phyloP scores from a whole-genome alignment of 1,140 invertebrate species.

The Plectrocnemia conspersa region DNA sequence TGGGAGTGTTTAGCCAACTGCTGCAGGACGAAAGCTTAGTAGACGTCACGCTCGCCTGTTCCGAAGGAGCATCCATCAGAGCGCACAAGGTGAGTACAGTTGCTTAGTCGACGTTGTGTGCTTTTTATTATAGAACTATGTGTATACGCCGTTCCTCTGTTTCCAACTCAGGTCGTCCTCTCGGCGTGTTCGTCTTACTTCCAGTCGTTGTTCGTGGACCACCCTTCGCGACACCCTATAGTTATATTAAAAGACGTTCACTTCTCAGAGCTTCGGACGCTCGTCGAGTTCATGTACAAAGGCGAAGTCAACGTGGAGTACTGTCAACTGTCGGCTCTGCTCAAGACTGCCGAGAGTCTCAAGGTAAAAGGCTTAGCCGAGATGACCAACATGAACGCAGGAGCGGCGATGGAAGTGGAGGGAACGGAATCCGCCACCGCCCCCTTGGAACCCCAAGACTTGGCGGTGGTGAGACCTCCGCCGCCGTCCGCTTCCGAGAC shows the following conservation, averaged over 20 bases:
- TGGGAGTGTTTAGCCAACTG: slow-evolving; percentile 91
- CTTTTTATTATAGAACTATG: neutral
- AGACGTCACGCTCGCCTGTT: slow-evolving; percentile 91
- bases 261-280: slow-evolving; percentile 80
- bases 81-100: slow-evolving; percentile 71
- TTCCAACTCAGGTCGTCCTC: slow-evolving; percentile 64
- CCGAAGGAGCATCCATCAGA: slow-evolving; percentile 87
- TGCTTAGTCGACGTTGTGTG: neutral
- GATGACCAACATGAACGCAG: slow-evolving; percentile 75
- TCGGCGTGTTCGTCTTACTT: slow-evolving; percentile 94
- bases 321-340: slow-evolving; percentile 81
- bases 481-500: slow-evolving; percentile 27
- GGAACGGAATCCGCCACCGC: slow-evolving; percentile 23
- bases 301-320: slow-evolving; percentile 93
- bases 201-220: slow-evolving; percentile 82
- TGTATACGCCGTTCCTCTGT: neutral
- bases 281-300: slow-evolving; percentile 95
- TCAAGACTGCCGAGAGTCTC: slow-evolving; percentile 89
- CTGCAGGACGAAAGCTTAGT: slow-evolving; percentile 90
- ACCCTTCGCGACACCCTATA: slow-evolving; percentile 86
- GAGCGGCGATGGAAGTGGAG: slow-evolving; percentile 38
- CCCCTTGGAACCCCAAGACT: slow-evolving; percentile 31
- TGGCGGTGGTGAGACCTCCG: slow-evolving; percentile 27
- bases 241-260: slow-evolving; percentile 91
- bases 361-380: slow-evolving; percentile 88